Conservation (phyloP, 2,797 vertebrate genomes). For the Leptodactylus fallax region DNA sequence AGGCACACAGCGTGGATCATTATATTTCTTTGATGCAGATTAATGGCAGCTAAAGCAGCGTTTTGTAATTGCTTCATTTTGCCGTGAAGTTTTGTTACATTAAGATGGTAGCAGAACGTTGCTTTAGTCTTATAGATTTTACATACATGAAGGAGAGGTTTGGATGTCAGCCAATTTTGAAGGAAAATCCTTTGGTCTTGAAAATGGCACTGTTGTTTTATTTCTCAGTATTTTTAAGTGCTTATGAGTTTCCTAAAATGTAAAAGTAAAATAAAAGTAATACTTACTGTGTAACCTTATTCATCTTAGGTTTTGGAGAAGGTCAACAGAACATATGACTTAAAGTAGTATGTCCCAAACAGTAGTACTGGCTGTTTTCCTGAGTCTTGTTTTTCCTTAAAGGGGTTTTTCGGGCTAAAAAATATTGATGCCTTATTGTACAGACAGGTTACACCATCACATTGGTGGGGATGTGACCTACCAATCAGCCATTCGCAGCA, state of each 20-base stretch:
- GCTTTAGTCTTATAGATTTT: constrained; percentile 37
- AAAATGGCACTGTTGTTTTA: constrained; percentile 9
- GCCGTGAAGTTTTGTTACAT: constrained; percentile 60
- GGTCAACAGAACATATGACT: too few species aligned
- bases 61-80: constrained; percentile 76
- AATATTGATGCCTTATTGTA: too few species aligned
- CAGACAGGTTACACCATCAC: too few species aligned
- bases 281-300: too few species aligned
- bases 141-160: constrained; percentile 33
- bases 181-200: constrained; percentile 5
- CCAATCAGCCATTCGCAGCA: too few species aligned
- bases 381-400: too few species aligned
- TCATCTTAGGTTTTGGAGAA: too few species aligned
- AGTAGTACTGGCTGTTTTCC: too few species aligned
- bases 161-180: constrained; percentile 7
- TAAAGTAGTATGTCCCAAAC: too few species aligned
- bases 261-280: background rate
- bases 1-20: constrained; percentile 77
- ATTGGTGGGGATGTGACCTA: too few species aligned
- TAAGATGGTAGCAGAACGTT: constrained; percentile 35
- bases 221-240: background rate
- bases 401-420: too few species aligned
- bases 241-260: background rate
- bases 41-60: constrained; percentile 76
- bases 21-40: constrained; percentile 81